phyloP scores from a whole-genome alignment of 2,888 invertebrate species.

The Tinea trinotella region DNA sequence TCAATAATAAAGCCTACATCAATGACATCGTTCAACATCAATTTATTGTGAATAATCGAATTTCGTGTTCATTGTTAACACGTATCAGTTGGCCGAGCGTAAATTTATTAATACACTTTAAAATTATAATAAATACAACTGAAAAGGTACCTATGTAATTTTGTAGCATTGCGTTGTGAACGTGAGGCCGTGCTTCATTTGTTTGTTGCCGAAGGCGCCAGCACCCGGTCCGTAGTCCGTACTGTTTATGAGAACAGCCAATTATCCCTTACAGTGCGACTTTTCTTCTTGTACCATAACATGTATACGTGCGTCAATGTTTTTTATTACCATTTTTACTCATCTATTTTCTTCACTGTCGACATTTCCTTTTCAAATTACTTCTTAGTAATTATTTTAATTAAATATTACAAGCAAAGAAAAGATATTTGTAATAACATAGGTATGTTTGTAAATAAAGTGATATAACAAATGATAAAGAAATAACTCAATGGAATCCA shows the following conservation, averaged over 20 bases:
- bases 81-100: neutral
- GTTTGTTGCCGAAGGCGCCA: conserved; percentile 48
- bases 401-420: neutral
- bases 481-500: conserved; percentile 22
- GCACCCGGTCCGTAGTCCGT: conserved; percentile 37
- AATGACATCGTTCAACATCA: neutral
- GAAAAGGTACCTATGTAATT: conserved; percentile 13
- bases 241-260: conserved; percentile 54
- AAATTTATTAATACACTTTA: conserved; percentile 6
- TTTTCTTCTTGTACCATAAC: conserved; percentile 8
- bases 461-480: neutral
- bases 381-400: neutral
- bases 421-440: neutral
- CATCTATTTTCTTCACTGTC: neutral
- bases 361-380: neutral
- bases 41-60: conserved; percentile 7
- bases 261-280: conserved; percentile 35
- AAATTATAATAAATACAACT: conserved; percentile 5
- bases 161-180: conserved; percentile 25
- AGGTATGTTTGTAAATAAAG: neutral
- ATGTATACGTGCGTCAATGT: conserved; percentile 1
- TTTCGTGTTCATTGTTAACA: conserved; percentile 8
- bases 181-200: conserved; percentile 62
- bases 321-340: neutral
- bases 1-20: neutral